Evolutionary conservation across 2,797 vertebrate species (phyloP).

Genomic region (Balearica regulorum): DNA sequence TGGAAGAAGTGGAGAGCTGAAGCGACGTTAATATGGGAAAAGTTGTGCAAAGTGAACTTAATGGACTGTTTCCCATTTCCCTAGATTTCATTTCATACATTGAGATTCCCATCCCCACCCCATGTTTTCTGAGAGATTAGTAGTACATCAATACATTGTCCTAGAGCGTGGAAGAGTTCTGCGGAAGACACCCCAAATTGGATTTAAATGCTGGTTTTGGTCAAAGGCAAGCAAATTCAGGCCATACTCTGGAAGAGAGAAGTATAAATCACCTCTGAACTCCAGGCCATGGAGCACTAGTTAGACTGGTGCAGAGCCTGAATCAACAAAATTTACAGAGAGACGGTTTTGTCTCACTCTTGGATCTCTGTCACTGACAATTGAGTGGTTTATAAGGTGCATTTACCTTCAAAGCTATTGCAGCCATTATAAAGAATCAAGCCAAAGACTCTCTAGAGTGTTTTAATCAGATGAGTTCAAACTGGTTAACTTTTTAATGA

Average conservation of each 20-base stretch:
- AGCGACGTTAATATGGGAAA: not conserved
- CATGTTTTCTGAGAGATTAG: not conserved
- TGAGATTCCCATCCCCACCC: not conserved
- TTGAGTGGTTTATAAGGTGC: not conserved
- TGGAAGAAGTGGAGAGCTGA: not conserved
- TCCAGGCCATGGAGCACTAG: not conserved
- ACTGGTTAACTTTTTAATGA: not conserved
- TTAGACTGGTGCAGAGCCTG: not conserved
- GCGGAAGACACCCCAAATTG: not conserved
- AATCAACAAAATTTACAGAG: not conserved
- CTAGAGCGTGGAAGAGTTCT: not conserved
- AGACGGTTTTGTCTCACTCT: not conserved
- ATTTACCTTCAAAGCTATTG: not conserved
- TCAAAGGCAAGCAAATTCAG: not conserved
- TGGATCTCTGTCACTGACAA: not conserved
- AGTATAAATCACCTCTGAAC: not conserved
- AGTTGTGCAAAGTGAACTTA: not conserved
- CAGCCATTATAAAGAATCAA: not conserved
- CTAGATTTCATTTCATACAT: not conserved
- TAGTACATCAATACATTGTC: not conserved
- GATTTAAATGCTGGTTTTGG: not conserved
- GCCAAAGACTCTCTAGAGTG: not conserved
- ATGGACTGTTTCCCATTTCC: not conserved
- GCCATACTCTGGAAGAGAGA: not conserved
- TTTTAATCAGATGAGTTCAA: not conserved